These are phyloP conservation scores for Micrasema longulum DNA, from an alignment of 1,140 invertebrate genomes.

Conservation along the genomic window DNA sequence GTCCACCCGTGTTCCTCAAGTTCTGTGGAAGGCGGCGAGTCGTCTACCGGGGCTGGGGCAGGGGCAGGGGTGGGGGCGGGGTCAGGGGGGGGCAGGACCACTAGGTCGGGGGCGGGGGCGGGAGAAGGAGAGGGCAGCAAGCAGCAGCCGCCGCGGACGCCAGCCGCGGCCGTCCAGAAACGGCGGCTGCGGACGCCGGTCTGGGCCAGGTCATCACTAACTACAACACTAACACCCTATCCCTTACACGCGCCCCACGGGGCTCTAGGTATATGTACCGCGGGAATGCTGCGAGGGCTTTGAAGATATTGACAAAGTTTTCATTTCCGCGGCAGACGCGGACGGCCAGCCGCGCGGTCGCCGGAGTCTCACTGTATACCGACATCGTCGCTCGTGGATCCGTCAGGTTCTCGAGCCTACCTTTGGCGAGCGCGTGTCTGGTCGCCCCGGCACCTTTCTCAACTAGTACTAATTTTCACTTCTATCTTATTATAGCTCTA, in stretches of 20 bases:
- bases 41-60: not conserved
- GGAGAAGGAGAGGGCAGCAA: conserved; percentile 30
- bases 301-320: conserved; percentile 52
- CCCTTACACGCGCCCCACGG: conserved; percentile 16
- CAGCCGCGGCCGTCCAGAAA: conserved; percentile 67
- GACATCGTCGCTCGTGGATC: too few species aligned
- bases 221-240: conserved; percentile 39
- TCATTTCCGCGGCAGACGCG: conserved; percentile 30
- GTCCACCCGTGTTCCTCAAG: conserved; percentile 45
- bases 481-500: not conserved
- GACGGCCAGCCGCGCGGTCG: not conserved
- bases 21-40: conserved; percentile 17
- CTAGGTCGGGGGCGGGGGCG: conserved; percentile 28
- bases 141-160: conserved; percentile 50
- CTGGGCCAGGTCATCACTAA: conserved; percentile 74
- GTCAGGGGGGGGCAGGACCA: not conserved
- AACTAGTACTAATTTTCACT: conserved; percentile 2
- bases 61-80: conserved; percentile 20
- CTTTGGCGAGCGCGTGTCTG: not conserved
- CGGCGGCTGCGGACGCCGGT: conserved; percentile 79
- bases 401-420: too few species aligned
- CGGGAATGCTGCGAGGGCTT: conserved; percentile 49
- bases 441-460: not conserved
- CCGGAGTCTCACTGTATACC: not conserved
- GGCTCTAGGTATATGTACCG: conserved; percentile 46